These are phyloP conservation scores for Gadus chalcogrammus DNA, from an alignment of 2,113 vertebrate genomes.

Conservation along the genomic window DNA sequence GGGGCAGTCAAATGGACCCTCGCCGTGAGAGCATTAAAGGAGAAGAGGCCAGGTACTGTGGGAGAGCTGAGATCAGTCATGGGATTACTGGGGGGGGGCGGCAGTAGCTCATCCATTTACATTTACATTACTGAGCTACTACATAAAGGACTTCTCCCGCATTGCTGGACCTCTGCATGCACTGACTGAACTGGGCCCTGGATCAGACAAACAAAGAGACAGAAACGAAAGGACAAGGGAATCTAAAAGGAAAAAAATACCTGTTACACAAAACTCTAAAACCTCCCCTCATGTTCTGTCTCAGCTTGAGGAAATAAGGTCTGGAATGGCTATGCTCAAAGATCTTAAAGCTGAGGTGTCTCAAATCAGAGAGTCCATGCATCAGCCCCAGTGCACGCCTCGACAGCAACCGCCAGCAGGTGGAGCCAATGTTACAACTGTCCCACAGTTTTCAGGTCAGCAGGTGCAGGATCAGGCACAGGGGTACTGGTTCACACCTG, in stretches of 20 bases:
- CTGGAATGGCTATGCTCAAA: conserved; percentile 8
- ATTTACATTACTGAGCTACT: conserved; percentile 10
- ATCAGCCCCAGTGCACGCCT: neutral
- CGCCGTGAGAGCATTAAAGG: neutral
- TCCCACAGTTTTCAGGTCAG: neutral
- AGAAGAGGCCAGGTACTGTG: neutral
- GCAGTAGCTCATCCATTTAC: too few relatives aligned
- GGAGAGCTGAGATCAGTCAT: conserved; percentile 6
- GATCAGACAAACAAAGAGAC: neutral
- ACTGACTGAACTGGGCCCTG: neutral
- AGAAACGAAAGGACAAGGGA: neutral
- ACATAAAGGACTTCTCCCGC: conserved; percentile 11
- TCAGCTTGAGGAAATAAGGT: neutral
- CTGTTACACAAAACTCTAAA: too few relatives aligned
- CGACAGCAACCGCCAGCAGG: neutral
- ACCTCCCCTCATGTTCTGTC: neutral
- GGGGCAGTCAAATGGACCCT: conserved; percentile 7
- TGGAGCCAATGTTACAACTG: neutral
- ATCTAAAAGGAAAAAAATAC: too few relatives aligned
- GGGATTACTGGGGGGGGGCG: neutral
- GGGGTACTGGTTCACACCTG: neutral
- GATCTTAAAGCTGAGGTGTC: neutral
- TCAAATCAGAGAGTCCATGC: conserved; percentile 1
- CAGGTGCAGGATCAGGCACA: neutral
- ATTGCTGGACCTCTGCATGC: conserved; percentile 1